These are phyloP conservation scores for Notothenia coriiceps DNA, from an alignment of 2,113 vertebrate species.

Conservation along the genomic window DNA sequence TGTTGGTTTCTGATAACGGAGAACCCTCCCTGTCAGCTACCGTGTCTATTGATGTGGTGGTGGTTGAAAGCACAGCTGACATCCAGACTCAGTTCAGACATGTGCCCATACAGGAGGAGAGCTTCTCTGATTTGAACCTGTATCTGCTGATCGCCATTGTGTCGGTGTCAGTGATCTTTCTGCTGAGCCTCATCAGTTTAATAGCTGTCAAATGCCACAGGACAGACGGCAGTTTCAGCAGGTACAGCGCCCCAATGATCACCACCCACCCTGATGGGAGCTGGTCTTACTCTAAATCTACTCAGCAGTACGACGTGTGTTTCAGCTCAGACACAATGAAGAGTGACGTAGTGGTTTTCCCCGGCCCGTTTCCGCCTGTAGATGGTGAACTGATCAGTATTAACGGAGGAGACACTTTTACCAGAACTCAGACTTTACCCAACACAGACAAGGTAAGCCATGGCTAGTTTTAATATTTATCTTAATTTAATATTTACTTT, in stretches of 20 bases:
- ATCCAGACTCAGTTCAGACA: constrained; percentile 85
- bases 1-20: constrained; percentile 86
- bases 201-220: constrained; percentile 69
- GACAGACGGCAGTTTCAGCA: constrained; percentile 54
- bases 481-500: neutral
- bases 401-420: constrained; percentile 68
- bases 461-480: neutral
- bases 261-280: constrained; percentile 76
- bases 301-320: constrained; percentile 80
- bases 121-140: constrained; percentile 82
- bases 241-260: constrained; percentile 70
- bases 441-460: constrained; percentile 61
- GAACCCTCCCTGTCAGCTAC: constrained; percentile 86
- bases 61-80: constrained; percentile 83
- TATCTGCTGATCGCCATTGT: constrained; percentile 84
- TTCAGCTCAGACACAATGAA: constrained; percentile 76
- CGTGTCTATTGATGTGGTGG: constrained; percentile 82
- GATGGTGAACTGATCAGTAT: constrained; percentile 73
- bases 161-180: constrained; percentile 84
- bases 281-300: constrained; percentile 78
- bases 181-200: constrained; percentile 69
- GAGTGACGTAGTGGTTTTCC: constrained; percentile 63
- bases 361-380: constrained; percentile 32
- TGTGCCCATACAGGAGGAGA: constrained; percentile 64
- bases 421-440: constrained; percentile 77